Base-by-base conservation (phyloP, 1,140 invertebrate genomes). In the Andricus grossulariae region DNA sequence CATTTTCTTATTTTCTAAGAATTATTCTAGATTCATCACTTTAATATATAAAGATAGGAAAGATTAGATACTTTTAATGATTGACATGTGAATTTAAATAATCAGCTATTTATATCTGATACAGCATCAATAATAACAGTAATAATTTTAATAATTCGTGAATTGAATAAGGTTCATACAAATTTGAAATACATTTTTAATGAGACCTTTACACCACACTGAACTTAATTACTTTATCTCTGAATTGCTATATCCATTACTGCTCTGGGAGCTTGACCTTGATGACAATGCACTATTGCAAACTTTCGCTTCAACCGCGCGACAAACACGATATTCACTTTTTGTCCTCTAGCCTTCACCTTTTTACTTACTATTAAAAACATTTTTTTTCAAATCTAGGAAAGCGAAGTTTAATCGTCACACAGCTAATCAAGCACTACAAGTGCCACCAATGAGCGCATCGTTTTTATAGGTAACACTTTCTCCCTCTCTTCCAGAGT, bases 391-490 rank as follows among this genome's bases (percentile, higher is more conserved):
- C 39, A 51, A 76, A 50, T 54, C 39, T 21, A 74, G 60, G 66
- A 57, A 72, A 66, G 66, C 74, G 60, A 19, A 74, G 71, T 83
- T 80, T 80, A 82, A 79, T 84, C 73, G 77, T 78, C 76, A 73
- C 73, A 82, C 76, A 74, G 51, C 75, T 76, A 75, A 87, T 85
- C 76, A 32, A 72, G 84, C 82, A 90, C 89, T 90, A 81, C 72
- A 78, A 72, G 80, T 83, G 72, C 52, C 71, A 82, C 75, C 79
- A 78, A 82, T 89, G 79, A 78, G 82, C 79, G 85, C 78, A 83
- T 84, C 87, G 85, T 87, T 89, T 86, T 89, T 90, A 89, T 90
- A 89, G 81, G 49, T 82, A 75, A 80, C 80, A 83, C 84, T 89
- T 89, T 88, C 89, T 90, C 88, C 85, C 88, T 84, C 85, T 83